Evolutionary conservation across 1,140 invertebrate species (phyloP).

Genomic region (Augochlora pura): DNA sequence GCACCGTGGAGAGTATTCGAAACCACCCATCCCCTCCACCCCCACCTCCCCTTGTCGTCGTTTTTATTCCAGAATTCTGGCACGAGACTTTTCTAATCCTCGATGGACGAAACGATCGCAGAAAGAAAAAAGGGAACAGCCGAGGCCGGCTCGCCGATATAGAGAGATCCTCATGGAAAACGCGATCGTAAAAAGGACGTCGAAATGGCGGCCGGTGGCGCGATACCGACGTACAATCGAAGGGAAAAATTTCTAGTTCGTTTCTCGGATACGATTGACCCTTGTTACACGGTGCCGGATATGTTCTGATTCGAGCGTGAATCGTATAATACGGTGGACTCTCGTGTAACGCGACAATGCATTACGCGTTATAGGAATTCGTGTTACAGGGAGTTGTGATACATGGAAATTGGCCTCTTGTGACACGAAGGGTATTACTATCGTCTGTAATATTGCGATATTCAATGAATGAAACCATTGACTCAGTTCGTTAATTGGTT

Average conservation of each 20-base stretch:
- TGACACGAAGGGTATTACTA: too few relatives aligned
- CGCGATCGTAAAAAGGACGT: background rate
- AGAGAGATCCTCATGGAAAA: background rate
- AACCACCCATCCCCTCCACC: background rate
- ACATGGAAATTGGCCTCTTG: too few relatives aligned
- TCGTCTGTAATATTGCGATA: too few relatives aligned
- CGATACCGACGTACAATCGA: background rate
- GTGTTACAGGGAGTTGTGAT: too few relatives aligned
- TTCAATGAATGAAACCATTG: too few relatives aligned
- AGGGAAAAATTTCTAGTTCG: background rate
- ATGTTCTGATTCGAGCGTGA: too few relatives aligned
- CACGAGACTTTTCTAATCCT: slow-evolving; percentile 47
- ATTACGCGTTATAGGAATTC: too few relatives aligned
- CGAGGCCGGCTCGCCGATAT: too few relatives aligned
- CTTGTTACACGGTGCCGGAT: background rate
- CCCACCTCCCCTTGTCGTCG: background rate
- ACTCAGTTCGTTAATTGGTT: too few relatives aligned
- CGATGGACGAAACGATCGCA: slow-evolving; percentile 34
- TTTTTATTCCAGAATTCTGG: slow-evolving; percentile 31
- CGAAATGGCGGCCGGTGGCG: background rate
- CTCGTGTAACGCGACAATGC: too few relatives aligned
- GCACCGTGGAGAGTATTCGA: slow-evolving; percentile 33
- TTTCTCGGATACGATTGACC: background rate
- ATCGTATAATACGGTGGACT: too few relatives aligned
- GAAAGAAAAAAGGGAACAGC: slow-evolving; percentile 12